Evolutionary conservation across 2,888 invertebrate species (phyloP).

Genomic region (Subacronicta megacephala): DNA sequence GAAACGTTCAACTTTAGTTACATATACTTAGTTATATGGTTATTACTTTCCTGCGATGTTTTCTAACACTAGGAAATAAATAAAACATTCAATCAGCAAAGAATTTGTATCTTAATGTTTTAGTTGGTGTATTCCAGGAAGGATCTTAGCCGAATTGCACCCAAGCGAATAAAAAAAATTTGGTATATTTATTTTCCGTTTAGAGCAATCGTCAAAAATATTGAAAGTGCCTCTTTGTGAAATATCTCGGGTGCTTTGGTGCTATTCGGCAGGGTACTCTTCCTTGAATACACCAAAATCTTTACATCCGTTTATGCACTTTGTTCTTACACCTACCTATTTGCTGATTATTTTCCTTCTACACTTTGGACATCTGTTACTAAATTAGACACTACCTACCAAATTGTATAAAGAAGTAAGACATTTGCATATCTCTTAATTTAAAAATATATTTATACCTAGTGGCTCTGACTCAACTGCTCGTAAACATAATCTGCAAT

Average conservation of each 20-base stretch:
- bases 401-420: conserved; percentile 1
- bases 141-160: too few relatives aligned
- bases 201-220: too few relatives aligned
- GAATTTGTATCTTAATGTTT: neutral
- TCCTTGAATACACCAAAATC: too few relatives aligned
- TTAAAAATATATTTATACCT: too few relatives aligned
- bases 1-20: conserved; percentile 1
- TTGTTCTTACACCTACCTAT: neutral
- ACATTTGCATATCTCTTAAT: neutral
- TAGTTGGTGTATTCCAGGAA: too few relatives aligned
- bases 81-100: neutral
- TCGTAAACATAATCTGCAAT: conserved; percentile 1
- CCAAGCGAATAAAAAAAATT: too few relatives aligned
- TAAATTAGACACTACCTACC: neutral
- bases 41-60: conserved; percentile 10
- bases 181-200: too few relatives aligned
- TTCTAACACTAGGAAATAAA: conserved; percentile 1
- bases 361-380: neutral
- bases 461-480: neutral
- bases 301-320: neutral
- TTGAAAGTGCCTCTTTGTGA: too few relatives aligned
- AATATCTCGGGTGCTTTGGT: too few relatives aligned
- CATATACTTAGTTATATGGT: conserved; percentile 3
- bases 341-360: neutral
- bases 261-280: too few relatives aligned